Base-by-base conservation (phyloP, 2,113 vertebrate genomes). In the Platichthys stellatus region DNA sequence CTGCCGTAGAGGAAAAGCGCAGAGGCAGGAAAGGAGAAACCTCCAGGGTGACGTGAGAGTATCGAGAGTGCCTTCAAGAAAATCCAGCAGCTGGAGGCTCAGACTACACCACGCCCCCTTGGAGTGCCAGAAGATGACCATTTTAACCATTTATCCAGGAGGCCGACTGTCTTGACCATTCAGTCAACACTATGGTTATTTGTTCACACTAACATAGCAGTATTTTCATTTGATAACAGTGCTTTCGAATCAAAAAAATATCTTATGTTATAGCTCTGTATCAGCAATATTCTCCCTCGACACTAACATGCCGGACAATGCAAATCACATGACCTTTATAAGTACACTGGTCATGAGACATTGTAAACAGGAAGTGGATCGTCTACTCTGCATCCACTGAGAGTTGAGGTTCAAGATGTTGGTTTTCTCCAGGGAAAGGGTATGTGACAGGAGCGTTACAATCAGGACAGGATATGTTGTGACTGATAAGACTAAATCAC, bases 41-140 rank as follows among this genome's bases (percentile, higher is more conserved):
- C 80, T 84, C 86, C 80, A 76, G 82, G 85, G 83, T 72, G 65
- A 82, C n/a, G 67, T 72, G 58, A 77, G 77, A 43, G 31, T 57
- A 71, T 71, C 61, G 62, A 56, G 73, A 88, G 84, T 78, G 83
- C 73, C 79, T 78, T 67, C n/a, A 69, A 78, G 81, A 63, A 73
- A 84, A 83, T 54, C 21, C 64, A 70, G 56, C 74, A 67, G 69
- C 51, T 64, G 5, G 38, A 43, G 43, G 63, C 63, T 66, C n/a
- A 66, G 35, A 59, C 12, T n/a, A n/a, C 18, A 54, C 7, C 12
- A 2, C 35, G 1, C 38, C 10, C 24, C 13, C 24, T 59, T 3
- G 26, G 14, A 40, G 35, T 10, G 9, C 1, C 60, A 63, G 61
- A 13, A 21, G 35, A 20, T 6, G 35, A 26, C 35, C 1, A 3